Evolutionary conservation across 2,113 vertebrate species (phyloP).

Genomic region (Engraulis encrasicolus): DNA sequence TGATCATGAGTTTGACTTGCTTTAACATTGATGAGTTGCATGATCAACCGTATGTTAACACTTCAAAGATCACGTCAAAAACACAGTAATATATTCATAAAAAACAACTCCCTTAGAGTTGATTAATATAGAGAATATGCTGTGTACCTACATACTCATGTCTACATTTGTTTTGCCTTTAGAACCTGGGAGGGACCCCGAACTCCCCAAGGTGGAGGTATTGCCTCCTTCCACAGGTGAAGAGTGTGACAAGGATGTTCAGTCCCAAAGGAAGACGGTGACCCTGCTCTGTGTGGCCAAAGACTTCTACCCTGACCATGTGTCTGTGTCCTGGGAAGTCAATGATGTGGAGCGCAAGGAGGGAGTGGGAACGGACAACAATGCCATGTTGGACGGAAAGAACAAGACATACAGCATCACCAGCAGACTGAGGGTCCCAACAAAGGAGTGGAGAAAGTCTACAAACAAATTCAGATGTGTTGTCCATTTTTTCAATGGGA

Average conservation of each 20-base stretch:
- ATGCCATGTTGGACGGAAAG: fast-evolving
- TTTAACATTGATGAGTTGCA: background rate
- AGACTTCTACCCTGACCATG: slow-evolving; percentile 78
- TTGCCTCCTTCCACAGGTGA: slow-evolving; percentile 70
- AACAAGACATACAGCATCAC: slow-evolving; percentile 62
- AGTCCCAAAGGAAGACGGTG: slow-evolving; percentile 33
- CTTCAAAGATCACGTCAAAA: too few species aligned
- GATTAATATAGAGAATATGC: too few species aligned
- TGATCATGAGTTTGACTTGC: background rate
- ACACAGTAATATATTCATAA: too few species aligned
- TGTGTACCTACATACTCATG: background rate
- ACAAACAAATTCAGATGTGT: slow-evolving; percentile 67
- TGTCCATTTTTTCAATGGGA: slow-evolving; percentile 54
- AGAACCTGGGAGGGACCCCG: background rate
- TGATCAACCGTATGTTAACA: too few species aligned
- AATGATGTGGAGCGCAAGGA: slow-evolving; percentile 31
- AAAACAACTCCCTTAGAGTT: too few species aligned
- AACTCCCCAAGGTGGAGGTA: slow-evolving; percentile 62
- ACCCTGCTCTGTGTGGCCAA: slow-evolving; percentile 78
- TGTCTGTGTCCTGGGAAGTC: slow-evolving; percentile 72
- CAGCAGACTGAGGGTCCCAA: slow-evolving; percentile 75
- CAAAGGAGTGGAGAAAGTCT: slow-evolving; percentile 65
- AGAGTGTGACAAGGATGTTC: slow-evolving; percentile 28
- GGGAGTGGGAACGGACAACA: slow-evolving; percentile 65
- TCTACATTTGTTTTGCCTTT: background rate